Evolutionary conservation across 2,888 invertebrate species (phyloP).

Genomic region (Drosophila rubida): DNA sequence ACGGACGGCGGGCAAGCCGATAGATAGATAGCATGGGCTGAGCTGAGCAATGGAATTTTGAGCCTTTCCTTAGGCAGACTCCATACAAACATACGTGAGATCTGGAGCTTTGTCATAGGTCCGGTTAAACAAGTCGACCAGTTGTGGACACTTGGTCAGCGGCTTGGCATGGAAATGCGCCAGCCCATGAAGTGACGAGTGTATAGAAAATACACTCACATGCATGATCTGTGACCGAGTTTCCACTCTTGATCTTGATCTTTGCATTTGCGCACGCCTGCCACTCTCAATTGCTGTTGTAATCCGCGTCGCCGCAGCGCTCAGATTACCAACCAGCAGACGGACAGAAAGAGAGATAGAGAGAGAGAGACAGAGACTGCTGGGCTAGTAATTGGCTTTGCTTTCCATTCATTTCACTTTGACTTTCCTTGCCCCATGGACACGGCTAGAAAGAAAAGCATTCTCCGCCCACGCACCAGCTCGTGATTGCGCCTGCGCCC

Average conservation of each 20-base stretch:
- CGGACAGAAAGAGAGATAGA: too few species aligned
- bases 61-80: slow-evolving; percentile 63
- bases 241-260: slow-evolving; percentile 71
- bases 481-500: slow-evolving; percentile 48
- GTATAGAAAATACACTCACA: slow-evolving; percentile 8
- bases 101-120: slow-evolving; percentile 64
- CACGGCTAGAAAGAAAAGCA: slow-evolving; percentile 38
- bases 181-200: slow-evolving; percentile 52
- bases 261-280: slow-evolving; percentile 48
- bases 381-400: slow-evolving; percentile 72
- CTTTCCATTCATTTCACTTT: slow-evolving; percentile 78
- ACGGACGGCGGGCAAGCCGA: slow-evolving; percentile 32
- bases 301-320: slow-evolving; percentile 33
- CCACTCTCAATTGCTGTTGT: slow-evolving; percentile 58
- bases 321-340: slow-evolving; percentile 55
- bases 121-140: slow-evolving; percentile 74
- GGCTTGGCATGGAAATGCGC: slow-evolving; percentile 73
- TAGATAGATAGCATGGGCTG: slow-evolving; percentile 18
- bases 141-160: slow-evolving; percentile 39
- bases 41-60: slow-evolving; percentile 55
- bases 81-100: slow-evolving; percentile 3
- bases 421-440: slow-evolving; percentile 65
- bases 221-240: slow-evolving; percentile 73
- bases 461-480: slow-evolving; percentile 69
- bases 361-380: slow-evolving; percentile 21